phyloP scores from a whole-genome alignment of 2,888 invertebrate genomes.

The Cryptocephalus primarius region DNA sequence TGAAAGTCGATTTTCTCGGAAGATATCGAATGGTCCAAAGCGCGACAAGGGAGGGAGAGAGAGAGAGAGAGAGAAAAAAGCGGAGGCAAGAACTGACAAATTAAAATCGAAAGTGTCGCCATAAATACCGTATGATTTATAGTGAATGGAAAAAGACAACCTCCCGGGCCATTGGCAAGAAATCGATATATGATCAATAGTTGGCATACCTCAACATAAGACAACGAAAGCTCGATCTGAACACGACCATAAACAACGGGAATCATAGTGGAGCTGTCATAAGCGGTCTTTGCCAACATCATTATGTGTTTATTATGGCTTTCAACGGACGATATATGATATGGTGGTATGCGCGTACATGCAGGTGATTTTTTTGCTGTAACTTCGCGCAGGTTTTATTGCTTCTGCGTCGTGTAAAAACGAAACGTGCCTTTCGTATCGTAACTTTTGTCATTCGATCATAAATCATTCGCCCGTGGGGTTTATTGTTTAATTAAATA shows the following conservation, averaged over 20 bases:
- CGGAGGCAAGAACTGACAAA: constrained; percentile 10
- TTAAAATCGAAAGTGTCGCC: constrained; percentile 9
- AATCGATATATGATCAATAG: constrained; percentile 31
- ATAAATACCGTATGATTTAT: constrained; percentile 21
- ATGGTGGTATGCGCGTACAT: constrained; percentile 9
- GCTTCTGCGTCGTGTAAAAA: constrained; percentile 2
- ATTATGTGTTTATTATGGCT: constrained; percentile 18
- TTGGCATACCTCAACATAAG: constrained; percentile 32
- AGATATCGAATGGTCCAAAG: too few relatives aligned
- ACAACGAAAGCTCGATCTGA: constrained; percentile 28
- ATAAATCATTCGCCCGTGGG: too few relatives aligned
- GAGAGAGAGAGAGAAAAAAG: constrained; percentile 3
- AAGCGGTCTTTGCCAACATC: constrained; percentile 5
- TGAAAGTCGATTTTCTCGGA: too few relatives aligned
- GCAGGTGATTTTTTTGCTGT: constrained; percentile 9
- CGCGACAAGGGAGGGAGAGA: neutral
- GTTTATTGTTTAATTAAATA: too few relatives aligned
- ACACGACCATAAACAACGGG: constrained; percentile 30
- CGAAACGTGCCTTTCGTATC: too few relatives aligned
- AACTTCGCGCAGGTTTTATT: constrained; percentile 8
- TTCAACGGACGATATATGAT: constrained; percentile 13
- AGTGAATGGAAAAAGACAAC: constrained; percentile 7
- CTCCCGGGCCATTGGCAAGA: constrained; percentile 17
- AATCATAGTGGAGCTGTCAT: constrained; percentile 19
- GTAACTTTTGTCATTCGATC: too few relatives aligned